These are phyloP conservation scores for Chrysochloris asiatica DNA, from an alignment of 2,113 vertebrate species.

Conservation along the genomic window DNA sequence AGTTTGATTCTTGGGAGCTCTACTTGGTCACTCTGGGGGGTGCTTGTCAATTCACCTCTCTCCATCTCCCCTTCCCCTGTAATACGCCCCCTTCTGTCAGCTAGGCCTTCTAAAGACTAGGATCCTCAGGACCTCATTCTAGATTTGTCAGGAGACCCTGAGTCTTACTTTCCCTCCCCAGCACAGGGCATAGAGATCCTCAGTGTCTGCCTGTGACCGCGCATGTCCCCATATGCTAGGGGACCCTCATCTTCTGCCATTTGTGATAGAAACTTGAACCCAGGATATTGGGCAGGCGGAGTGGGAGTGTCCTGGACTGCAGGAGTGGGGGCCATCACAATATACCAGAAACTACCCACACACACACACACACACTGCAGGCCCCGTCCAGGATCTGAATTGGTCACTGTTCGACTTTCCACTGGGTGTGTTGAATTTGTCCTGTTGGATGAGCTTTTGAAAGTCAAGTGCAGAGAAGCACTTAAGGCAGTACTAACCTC, in stretches of 20 bases:
- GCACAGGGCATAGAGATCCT: not conserved
- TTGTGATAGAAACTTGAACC: not conserved
- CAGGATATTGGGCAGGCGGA: not conserved
- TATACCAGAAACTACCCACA: too few relatives aligned
- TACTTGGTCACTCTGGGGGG: not conserved
- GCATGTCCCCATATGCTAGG: too few relatives aligned
- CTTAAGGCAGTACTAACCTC: not conserved
- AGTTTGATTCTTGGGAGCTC: not conserved
- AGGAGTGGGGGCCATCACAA: not conserved
- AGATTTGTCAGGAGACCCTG: not conserved
- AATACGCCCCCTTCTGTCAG: too few relatives aligned
- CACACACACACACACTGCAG: too few relatives aligned
- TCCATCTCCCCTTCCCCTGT: not conserved
- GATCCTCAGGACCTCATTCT: not conserved
- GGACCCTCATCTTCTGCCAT: not conserved
- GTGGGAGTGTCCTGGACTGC: not conserved
- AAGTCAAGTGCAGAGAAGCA: not conserved
- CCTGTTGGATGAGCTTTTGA: not conserved
- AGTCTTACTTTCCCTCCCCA: not conserved
- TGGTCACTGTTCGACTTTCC: slow-evolving; percentile 9
- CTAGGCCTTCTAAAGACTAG: not conserved
- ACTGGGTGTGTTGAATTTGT: slow-evolving; percentile 2
- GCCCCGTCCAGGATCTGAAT: not conserved
- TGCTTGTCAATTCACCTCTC: too few relatives aligned
- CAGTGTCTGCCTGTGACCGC: not conserved